Percentiles rank a stretch among this genome's conserved stretches.
Evolutionary conservation across 2,797 vertebrate species (phyloP).

Genomic region (Brachyalestes nurse): DNA sequence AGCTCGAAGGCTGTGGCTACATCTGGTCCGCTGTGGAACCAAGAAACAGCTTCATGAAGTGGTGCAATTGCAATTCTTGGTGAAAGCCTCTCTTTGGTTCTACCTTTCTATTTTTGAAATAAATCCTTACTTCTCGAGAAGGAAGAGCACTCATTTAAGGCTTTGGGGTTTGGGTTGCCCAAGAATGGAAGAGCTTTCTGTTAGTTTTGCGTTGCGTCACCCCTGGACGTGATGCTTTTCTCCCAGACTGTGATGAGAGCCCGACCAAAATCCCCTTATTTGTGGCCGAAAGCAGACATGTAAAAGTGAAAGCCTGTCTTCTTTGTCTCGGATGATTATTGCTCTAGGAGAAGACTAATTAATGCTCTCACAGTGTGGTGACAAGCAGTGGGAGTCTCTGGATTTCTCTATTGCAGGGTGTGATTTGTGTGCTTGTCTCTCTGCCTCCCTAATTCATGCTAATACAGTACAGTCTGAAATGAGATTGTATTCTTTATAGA

Average conservation of each 20-base stretch:
- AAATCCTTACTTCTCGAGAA: background rate
- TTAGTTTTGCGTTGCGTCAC: constrained; percentile 28
- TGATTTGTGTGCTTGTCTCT: constrained; percentile 1
- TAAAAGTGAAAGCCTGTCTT: constrained; percentile 2
- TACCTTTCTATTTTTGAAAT: background rate
- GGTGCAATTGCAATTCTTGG: background rate
- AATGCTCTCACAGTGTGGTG: constrained; percentile 15
- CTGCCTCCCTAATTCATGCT: background rate
- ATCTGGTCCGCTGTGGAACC: background rate
- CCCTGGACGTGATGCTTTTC: background rate
- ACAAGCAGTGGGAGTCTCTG: constrained; percentile 2
- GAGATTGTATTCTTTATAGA: background rate
- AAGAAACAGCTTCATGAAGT: background rate
- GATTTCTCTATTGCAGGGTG: constrained; percentile 1
- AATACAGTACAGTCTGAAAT: background rate
- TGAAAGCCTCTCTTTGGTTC: background rate
- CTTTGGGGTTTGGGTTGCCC: background rate
- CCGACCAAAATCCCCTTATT: constrained; percentile 1
- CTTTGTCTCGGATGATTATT: constrained; percentile 14
- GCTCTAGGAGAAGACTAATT: constrained; percentile 21
- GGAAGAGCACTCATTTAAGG: background rate
- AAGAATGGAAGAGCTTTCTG: background rate
- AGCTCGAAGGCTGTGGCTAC: background rate
- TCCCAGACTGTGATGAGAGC: background rate
- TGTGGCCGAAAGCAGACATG: constrained; percentile 16